Evolutionary conservation across 2,888 invertebrate species (phyloP), one percentile per base, ranked within the genome.

Genomic region (Lepidochitona cinerea): DNA sequence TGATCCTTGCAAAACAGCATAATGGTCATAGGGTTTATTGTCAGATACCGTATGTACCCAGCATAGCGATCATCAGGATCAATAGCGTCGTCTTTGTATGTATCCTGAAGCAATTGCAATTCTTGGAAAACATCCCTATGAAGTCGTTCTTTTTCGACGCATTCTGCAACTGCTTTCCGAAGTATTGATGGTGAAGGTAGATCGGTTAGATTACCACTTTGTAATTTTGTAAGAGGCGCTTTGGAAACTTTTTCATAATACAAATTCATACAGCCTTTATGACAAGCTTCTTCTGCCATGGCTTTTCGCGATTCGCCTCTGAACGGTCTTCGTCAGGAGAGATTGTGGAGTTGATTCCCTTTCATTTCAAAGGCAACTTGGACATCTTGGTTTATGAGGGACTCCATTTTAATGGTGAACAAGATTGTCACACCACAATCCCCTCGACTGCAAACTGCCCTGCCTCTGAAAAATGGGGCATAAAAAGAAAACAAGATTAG

Each of bases 141-240:
- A 23, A 54, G 59, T 18, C 18, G 7, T 33, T 66, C 67, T 32
- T 66, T 12, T 33, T 66, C n/a, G 9, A 66, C n/a, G 9, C n/a
- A 32, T 66, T 66, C 67, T 66, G 37, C 14, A 14, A 66, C 67
- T 29, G 67, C 67, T 66, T 66, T 66, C 18, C 67, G 18, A 29
- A 66, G 14, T 14, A 66, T 33, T 18, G 9, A 12, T 9, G 67
- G 67, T 35, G 18, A 29, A 29, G 67, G 67, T 9, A 66, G n/a
- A 12, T 9, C 67, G 33, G 67, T 66, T 23, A 66, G 67, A 32
- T 66, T 66, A 18, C 67, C 67, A 23, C n/a, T 33, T 12, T 66
- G 9, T 7, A 66, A 29, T 9, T 14, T 26, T 7, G 23, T 23
- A 54, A 18, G 9, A 12, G 26, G 9, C 9, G 33, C 14, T 9